Evolutionary conservation across 1,140 invertebrate species (phyloP).

Genomic region (Drosophila yakuba): DNA sequence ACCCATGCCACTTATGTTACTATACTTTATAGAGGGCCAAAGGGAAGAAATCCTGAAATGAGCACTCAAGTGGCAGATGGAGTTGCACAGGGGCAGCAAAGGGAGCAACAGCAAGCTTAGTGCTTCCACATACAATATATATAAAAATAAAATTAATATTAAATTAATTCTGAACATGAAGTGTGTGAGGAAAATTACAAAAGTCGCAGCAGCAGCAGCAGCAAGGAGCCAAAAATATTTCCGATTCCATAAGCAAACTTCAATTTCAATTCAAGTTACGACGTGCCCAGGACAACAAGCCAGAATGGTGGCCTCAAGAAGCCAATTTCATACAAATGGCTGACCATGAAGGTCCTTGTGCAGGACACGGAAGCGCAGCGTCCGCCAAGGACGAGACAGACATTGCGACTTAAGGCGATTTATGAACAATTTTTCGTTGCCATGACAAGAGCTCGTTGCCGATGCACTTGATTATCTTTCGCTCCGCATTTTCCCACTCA

Average conservation of each 20-base stretch:
- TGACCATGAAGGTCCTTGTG: constrained; percentile 57
- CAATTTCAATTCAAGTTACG: constrained; percentile 80
- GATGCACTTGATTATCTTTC: constrained; percentile 45
- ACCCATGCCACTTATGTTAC: constrained; percentile 20
- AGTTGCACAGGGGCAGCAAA: constrained; percentile 17
- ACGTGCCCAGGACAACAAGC: constrained; percentile 60
- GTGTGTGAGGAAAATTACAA: constrained; percentile 79
- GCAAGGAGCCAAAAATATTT: constrained; percentile 35
- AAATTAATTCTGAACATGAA: constrained; percentile 83
- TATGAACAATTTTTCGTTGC: constrained; percentile 60
- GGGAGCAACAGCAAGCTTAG: constrained; percentile 29
- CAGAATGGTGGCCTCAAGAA: constrained; percentile 33
- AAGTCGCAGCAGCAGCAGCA: constrained; percentile 53
- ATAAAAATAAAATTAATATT: constrained; percentile 82
- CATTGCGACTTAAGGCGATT: constrained; percentile 67
- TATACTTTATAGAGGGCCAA: constrained; percentile 33
- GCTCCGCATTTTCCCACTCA: constrained; percentile 2
- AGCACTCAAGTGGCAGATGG: constrained; percentile 74
- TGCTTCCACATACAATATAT: constrained; percentile 42
- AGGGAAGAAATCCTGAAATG: constrained; percentile 71
- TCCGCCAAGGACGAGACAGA: constrained; percentile 1
- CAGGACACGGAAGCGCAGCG: constrained; percentile 7
- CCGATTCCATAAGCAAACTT: constrained; percentile 80
- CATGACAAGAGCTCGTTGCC: constrained; percentile 50
- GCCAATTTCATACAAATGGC: constrained; percentile 77